phyloP scores from a whole-genome alignment of 2,797 vertebrate genomes.

The Limosa lapponica region DNA sequence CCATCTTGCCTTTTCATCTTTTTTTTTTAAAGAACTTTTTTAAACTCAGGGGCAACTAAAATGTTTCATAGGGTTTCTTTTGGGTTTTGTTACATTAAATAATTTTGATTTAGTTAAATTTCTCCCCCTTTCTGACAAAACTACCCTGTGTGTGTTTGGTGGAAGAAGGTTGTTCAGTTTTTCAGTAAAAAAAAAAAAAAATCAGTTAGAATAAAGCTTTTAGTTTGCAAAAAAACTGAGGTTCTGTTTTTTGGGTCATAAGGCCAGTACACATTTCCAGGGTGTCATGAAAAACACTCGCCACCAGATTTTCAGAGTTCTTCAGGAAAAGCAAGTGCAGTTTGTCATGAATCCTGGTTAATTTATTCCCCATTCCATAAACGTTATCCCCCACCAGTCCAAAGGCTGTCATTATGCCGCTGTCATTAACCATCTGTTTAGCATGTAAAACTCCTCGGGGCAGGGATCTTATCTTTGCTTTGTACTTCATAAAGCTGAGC shows the following conservation, averaged over 20 bases:
- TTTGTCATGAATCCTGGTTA: background rate
- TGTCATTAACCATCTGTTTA: constrained; percentile 65
- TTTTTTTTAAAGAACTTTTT: background rate
- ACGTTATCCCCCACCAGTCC: constrained; percentile 15
- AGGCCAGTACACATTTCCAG: background rate
- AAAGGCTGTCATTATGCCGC: constrained; percentile 5
- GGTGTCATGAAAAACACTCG: background rate
- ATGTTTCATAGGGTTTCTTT: background rate
- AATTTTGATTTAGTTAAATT: background rate
- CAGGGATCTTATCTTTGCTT: constrained; percentile 45
- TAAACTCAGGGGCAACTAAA: background rate
- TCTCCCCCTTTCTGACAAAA: background rate
- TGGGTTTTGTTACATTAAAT: background rate
- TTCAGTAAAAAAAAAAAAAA: background rate
- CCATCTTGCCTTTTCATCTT: background rate
- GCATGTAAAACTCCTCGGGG: constrained; percentile 54
- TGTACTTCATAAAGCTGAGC: constrained; percentile 39
- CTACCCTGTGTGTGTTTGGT: background rate
- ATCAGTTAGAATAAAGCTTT: background rate
- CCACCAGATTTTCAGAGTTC: background rate
- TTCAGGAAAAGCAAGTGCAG: background rate
- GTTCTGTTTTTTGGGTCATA: background rate
- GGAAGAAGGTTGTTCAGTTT: background rate
- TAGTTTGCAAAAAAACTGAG: background rate
- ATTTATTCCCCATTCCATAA: constrained; percentile 33